These are phyloP conservation scores for Ferdinandea cuprea DNA, from an alignment of 2,888 invertebrate species.

Conservation along the genomic window DNA sequence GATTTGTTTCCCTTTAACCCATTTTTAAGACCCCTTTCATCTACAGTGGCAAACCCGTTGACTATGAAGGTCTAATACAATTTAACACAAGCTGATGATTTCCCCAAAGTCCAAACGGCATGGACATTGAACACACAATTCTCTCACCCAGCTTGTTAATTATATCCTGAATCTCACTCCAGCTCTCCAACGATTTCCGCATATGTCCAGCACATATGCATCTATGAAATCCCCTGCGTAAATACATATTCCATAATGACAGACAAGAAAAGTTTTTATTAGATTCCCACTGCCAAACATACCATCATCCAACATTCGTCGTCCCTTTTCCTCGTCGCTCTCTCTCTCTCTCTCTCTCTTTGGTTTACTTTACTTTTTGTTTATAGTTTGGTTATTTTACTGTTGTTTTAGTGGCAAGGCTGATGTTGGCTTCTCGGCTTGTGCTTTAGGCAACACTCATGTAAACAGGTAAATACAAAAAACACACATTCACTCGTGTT, in stretches of 20 bases:
- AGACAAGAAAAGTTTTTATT: constrained; percentile 62
- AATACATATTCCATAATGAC: constrained; percentile 46
- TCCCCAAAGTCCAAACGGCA: no score
- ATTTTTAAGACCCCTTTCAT: no score
- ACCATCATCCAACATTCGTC: constrained; percentile 19
- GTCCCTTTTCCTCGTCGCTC: no score
- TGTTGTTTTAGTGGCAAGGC: constrained; percentile 60
- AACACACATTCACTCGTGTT: constrained; percentile 15
- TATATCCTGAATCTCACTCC: constrained; percentile 1
- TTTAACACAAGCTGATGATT: no score
- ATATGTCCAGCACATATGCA: constrained; percentile 5
- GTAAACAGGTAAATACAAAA: constrained; percentile 55
- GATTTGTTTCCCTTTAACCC: no score
- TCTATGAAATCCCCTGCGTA: constrained; percentile 32
- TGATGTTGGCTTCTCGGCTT: constrained; percentile 36
- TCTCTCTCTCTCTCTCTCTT: constrained; percentile 3
- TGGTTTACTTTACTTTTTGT: constrained; percentile 39
- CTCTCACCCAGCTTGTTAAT: constrained; percentile 10
- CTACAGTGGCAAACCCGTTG: no score
- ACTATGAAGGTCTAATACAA: no score
- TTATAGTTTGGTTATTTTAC: constrained; percentile 62
- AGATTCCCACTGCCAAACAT: constrained; percentile 30
- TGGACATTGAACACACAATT: not conserved
- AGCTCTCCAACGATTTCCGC: not conserved
- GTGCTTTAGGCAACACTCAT: constrained; percentile 38